Conservation (phyloP, 2,888 invertebrate species). For the Sylvicola cinctus region DNA sequence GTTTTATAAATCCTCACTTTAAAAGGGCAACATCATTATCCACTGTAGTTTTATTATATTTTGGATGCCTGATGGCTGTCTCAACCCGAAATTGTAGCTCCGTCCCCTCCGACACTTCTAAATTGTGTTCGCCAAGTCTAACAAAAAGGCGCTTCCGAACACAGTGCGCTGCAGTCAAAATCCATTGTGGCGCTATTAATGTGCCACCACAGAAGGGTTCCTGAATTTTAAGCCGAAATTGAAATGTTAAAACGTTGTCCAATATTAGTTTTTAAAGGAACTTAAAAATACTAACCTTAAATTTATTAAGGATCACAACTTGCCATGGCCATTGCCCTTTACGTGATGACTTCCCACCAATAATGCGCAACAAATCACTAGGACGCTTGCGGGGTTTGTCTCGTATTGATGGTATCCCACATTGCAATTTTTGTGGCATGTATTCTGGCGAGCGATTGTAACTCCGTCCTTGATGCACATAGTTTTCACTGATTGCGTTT, state of each 20-base stretch:
- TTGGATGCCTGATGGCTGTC: conserved; percentile 60
- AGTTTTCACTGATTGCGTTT: conserved; percentile 13
- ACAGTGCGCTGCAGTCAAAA: conserved; percentile 76
- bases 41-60: conserved; percentile 72
- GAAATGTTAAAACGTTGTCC: not conserved
- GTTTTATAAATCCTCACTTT: conserved; percentile 26
- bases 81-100: conserved; percentile 58
- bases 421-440: conserved; percentile 23
- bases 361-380: conserved; percentile 52
- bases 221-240: conserved; percentile 23
- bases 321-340: conserved; percentile 91
- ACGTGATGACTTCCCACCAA: conserved; percentile 62
- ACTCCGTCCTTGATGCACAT: conserved; percentile 27
- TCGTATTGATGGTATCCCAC: conserved; percentile 19
- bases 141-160: conserved; percentile 56
- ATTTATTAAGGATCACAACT: conserved; percentile 70
- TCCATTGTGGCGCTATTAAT: conserved; percentile 60
- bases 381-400: conserved; percentile 17
- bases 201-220: conserved; percentile 84
- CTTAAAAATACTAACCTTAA: conserved; percentile 29
- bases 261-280: not conserved
- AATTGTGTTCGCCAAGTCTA: conserved; percentile 70
- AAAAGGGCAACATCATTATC: conserved; percentile 84
- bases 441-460: conserved; percentile 21
- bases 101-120: conserved; percentile 47